Base-by-base conservation (phyloP, 2,888 invertebrate genomes). In the Argyresthia goedartella region DNA sequence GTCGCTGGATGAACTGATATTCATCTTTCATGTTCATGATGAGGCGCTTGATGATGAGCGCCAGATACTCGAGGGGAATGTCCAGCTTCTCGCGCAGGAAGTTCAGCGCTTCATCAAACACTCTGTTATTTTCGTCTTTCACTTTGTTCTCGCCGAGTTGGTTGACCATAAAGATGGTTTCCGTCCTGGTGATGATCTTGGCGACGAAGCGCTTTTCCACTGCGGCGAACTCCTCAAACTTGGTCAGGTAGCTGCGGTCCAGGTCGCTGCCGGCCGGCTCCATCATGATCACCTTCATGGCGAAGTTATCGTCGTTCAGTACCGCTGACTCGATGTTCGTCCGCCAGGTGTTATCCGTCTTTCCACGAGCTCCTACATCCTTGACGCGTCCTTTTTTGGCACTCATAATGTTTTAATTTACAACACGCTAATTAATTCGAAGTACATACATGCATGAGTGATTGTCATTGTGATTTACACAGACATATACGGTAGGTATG, bases 141-240 rank as follows among this genome's bases (percentile, higher is more conserved):
- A 74, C 63, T 59, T 81, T 82, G 59, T 81, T 84, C 50, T 84
- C 84, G 6, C 85, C 85, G 7, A 85, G 68, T 62, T 85, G 85
- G 59, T 84, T 85, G 4, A 85, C 68, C 86, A 86, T 86, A 56
- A 85, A 85, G 51, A 78, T 76, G 3, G 85, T 84, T 67, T 86
- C 84, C 1, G 81, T 76, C 68, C 77, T 82, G 55, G 77, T 78
- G 50, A 86, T 84, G 60, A 81, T 85, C 64, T 84, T 86, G 2
- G 85, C 67, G 0, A 86, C 81, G 61, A 80, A 85, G 58, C 86
- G 64, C 62, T 72, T 79, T 59, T 84, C 84, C 61, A 76, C 66
- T 0, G 74, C 71, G 4, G 85, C 78, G 56, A 66, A 77, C 1
- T 56, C 66, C 63, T 85, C 86, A 49, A 85, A 86, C 57, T 76